Percentiles rank a stretch among this genome's conserved stretches.
Conservation (phyloP, 2,888 invertebrate genomes). For the Caenorhabditis sp. region DNA sequence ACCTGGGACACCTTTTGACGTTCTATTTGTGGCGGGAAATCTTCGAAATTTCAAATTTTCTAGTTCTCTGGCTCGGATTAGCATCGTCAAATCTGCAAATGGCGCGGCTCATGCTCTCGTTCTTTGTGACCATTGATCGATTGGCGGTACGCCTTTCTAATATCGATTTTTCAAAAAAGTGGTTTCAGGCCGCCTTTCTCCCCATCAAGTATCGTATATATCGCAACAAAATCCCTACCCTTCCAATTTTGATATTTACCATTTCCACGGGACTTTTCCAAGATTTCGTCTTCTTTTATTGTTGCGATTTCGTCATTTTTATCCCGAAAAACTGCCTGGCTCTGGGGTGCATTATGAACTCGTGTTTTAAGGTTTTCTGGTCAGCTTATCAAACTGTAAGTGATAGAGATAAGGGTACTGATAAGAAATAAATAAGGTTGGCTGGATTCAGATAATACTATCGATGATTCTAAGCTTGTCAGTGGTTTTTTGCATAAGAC, state of each 20-base stretch:
- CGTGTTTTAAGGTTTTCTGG: constrained; percentile 41
- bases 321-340: constrained; percentile 40
- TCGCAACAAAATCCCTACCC: constrained; percentile 14
- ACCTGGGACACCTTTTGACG: constrained; percentile 32
- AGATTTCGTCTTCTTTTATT: constrained; percentile 45
- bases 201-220: constrained; percentile 40
- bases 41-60: constrained; percentile 15
- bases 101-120: constrained; percentile 31
- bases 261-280: constrained; percentile 36
- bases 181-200: constrained; percentile 38
- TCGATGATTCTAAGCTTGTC: not conserved
- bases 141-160: constrained; percentile 34
- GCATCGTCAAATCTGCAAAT: constrained; percentile 39
- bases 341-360: constrained; percentile 41
- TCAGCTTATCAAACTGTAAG: constrained; percentile 37
- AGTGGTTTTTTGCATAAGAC: constrained; percentile 5
- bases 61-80: constrained; percentile 53
- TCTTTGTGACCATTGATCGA: constrained; percentile 36
- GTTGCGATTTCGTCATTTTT: constrained; percentile 44
- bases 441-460: not conserved
- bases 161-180: not conserved
- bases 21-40: constrained; percentile 11
- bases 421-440: not conserved
- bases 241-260: constrained; percentile 30
- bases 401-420: not conserved